Evolutionary conservation across 2,888 invertebrate genomes (phyloP).

Genomic region (Conomelus anceps): DNA sequence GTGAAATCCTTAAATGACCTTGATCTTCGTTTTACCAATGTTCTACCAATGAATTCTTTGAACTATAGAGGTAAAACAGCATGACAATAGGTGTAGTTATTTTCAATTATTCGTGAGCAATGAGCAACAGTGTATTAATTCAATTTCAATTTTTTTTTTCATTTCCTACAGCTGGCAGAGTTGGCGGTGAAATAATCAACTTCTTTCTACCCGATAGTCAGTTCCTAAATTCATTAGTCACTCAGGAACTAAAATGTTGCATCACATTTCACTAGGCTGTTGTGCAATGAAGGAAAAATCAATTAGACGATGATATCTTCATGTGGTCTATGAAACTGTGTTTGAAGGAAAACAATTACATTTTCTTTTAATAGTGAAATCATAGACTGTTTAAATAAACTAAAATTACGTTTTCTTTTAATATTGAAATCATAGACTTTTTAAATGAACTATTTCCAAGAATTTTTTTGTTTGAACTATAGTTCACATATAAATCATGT

Average conservation of each 20-base stretch:
- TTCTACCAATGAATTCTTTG: too few relatives aligned
- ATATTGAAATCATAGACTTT: background rate
- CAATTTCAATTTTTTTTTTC: too few relatives aligned
- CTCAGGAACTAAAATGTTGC: background rate
- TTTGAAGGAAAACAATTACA: background rate
- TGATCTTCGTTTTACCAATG: too few relatives aligned
- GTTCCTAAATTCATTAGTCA: background rate
- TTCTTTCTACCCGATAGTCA: background rate
- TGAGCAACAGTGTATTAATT: too few relatives aligned
- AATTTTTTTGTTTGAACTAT: too few relatives aligned
- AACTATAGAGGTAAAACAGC: too few relatives aligned
- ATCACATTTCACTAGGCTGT: background rate
- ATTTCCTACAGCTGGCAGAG: slow-evolving; percentile 5
- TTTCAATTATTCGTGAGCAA: too few relatives aligned
- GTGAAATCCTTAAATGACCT: too few relatives aligned
- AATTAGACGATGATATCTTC: background rate
- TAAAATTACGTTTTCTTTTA: background rate
- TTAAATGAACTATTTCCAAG: too few relatives aligned
- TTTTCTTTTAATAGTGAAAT: background rate
- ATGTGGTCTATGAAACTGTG: background rate
- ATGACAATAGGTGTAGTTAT: too few relatives aligned
- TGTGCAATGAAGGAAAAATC: background rate
- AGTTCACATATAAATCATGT: too few relatives aligned
- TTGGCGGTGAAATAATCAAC: background rate
- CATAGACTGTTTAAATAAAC: background rate